Conservation (phyloP, 2,888 invertebrate species). For the Liposcelis brunnea region DNA sequence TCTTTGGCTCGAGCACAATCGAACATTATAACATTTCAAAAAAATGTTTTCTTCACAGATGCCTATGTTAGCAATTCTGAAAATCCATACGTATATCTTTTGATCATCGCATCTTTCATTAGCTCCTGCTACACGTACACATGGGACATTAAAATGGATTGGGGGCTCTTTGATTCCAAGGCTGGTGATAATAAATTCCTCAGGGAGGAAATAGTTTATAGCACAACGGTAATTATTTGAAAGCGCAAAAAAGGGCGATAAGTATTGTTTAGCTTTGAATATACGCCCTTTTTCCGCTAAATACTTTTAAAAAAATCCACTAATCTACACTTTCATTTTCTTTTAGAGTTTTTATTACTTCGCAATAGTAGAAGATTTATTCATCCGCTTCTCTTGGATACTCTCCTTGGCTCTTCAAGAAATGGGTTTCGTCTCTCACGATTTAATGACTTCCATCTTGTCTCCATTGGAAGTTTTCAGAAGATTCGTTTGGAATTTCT, state of each 20-base stretch:
- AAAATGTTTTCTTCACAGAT: conserved; percentile 25
- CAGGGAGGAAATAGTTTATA: conserved; percentile 64
- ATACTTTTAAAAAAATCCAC: background rate
- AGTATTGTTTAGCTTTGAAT: no score
- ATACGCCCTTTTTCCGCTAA: no score
- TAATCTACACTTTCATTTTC: conserved; percentile 9
- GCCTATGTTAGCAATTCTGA: conserved; percentile 30
- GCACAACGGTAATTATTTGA: conserved; percentile 53
- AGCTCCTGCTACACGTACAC: conserved; percentile 64
- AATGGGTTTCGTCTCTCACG: conserved; percentile 40
- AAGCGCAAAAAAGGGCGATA: no score
- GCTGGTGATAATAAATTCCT: conserved; percentile 60
- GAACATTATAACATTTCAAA: conserved; percentile 5
- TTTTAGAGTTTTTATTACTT: conserved; percentile 59
- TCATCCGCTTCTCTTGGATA: conserved; percentile 64
- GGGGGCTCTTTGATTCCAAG: conserved; percentile 61
- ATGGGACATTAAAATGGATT: conserved; percentile 83
- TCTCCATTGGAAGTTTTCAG: conserved; percentile 52
- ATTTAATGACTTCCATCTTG: conserved; percentile 46
- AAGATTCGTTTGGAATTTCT: conserved; percentile 76
- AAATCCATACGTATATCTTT: conserved; percentile 50
- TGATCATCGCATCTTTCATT: conserved; percentile 47
- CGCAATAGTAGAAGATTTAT: conserved; percentile 62
- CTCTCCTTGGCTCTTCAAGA: conserved; percentile 50
- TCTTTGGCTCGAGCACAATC: conserved; percentile 12